These are phyloP conservation scores for Ostrea edulis DNA, from an alignment of 1,140 invertebrate genomes.

Conservation along the genomic window DNA sequence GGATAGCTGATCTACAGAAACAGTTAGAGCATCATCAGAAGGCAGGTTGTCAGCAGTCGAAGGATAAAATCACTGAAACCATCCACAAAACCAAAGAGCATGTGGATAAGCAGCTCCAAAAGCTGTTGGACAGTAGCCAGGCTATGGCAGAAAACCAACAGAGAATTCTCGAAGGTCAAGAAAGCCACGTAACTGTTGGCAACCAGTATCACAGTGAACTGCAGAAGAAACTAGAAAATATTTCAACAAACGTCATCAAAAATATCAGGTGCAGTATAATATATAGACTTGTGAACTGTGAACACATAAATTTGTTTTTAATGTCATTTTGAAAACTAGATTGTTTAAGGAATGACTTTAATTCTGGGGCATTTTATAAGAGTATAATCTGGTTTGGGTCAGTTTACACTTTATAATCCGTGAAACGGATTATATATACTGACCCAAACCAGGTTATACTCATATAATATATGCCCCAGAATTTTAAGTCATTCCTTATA, in stretches of 20 bases:
- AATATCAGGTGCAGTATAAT: neutral
- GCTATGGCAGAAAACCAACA: neutral
- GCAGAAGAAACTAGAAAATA: neutral
- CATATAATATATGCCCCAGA: too few relatives aligned
- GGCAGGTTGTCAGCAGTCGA: neutral
- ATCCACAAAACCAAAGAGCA: neutral
- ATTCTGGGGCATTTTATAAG: too few relatives aligned
- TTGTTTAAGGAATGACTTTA: too few relatives aligned
- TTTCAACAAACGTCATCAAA: neutral
- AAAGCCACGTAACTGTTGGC: neutral
- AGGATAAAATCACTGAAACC: neutral
- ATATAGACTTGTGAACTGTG: neutral
- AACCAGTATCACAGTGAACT: neutral
- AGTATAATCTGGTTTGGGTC: too few relatives aligned
- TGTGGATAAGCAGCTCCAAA: neutral
- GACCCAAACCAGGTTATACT: too few relatives aligned
- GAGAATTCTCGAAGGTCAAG: neutral
- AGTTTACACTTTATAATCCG: too few relatives aligned
- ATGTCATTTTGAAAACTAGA: too few relatives aligned
- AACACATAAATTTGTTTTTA: too few relatives aligned
- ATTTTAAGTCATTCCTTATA: too few relatives aligned
- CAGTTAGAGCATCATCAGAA: slow-evolving; percentile 42
- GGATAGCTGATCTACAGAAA: slow-evolving; percentile 24
- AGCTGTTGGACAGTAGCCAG: neutral
- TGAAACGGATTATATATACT: too few relatives aligned